Evolutionary conservation across 2,888 invertebrate genomes (phyloP).

Genomic region (Loripinus fragilis): DNA sequence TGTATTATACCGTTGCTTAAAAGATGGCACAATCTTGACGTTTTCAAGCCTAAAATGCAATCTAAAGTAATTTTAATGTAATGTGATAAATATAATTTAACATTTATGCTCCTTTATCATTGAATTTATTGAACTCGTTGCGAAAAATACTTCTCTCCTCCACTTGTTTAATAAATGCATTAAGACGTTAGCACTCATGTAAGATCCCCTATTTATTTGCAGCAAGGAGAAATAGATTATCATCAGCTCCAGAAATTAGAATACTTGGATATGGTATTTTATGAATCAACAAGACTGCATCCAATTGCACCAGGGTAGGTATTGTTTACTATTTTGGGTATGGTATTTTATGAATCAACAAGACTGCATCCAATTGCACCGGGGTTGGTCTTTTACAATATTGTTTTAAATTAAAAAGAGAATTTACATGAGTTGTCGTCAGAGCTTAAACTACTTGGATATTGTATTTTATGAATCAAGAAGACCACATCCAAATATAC

Average conservation of each 20-base stretch:
- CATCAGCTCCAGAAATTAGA: conserved; percentile 40
- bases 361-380: conserved; percentile 67
- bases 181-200: too few relatives aligned
- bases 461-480: conserved; percentile 64
- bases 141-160: too few relatives aligned
- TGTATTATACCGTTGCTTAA: too few relatives aligned
- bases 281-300: conserved; percentile 62
- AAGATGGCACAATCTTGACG: too few relatives aligned
- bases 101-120: too few relatives aligned
- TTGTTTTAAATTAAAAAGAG: too few relatives aligned
- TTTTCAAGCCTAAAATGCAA: too few relatives aligned
- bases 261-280: conserved; percentile 66
- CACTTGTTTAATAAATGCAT: too few relatives aligned
- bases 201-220: conserved; percentile 25
- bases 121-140: too few relatives aligned
- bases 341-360: conserved; percentile 62
- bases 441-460: conserved; percentile 61
- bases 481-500: conserved; percentile 64
- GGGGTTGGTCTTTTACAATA: conserved; percentile 54
- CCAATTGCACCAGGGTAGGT: conserved; percentile 71
- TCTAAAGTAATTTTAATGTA: too few relatives aligned
- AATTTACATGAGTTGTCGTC: too few relatives aligned
- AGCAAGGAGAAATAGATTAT: conserved; percentile 42
- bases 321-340: conserved; percentile 43
- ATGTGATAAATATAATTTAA: too few relatives aligned